These are phyloP conservation scores for Drosophila anomelani DNA, from an alignment of 2,888 invertebrate genomes.

Conservation along the genomic window DNA sequence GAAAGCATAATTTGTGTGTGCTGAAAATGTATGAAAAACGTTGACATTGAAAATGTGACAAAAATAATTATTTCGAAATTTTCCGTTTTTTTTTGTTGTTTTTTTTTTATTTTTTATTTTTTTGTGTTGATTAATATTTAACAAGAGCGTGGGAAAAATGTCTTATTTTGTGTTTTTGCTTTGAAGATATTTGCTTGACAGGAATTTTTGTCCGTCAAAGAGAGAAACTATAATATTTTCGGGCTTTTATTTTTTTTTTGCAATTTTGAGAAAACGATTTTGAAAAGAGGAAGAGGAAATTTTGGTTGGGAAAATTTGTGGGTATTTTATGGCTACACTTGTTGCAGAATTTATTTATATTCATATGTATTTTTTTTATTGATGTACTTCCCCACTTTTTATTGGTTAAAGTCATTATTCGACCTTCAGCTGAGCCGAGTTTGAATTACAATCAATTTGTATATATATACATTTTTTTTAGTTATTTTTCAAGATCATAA, in stretches of 20 bases:
- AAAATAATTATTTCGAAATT: constrained; percentile 43
- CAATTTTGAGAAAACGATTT: constrained; percentile 1
- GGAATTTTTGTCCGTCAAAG: constrained; percentile 1
- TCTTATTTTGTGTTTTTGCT: constrained; percentile 12
- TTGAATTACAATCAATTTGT: constrained; percentile 53
- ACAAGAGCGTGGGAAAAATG: constrained; percentile 24
- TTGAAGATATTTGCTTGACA: constrained; percentile 12
- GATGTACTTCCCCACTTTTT: neutral
- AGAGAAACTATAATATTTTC: neutral
- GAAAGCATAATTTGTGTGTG: constrained; percentile 3
- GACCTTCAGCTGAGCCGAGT: constrained; percentile 64
- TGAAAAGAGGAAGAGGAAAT: constrained; percentile 1
- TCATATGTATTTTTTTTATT: neutral
- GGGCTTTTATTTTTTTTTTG: neutral
- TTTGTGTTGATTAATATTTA: constrained; percentile 28
- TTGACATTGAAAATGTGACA: constrained; percentile 47
- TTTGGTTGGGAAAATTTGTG: neutral
- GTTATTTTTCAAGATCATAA: constrained; percentile 9
- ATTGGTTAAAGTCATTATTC: constrained; percentile 62
- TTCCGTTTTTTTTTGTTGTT: constrained; percentile 4
- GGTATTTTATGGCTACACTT: neutral
- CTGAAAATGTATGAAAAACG: constrained; percentile 34
- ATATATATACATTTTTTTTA: constrained; percentile 4
- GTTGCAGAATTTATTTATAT: neutral
- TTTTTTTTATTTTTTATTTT: constrained; percentile 4